phyloP scores from a whole-genome alignment of 2,888 invertebrate genomes.

The Hololepta plana region DNA sequence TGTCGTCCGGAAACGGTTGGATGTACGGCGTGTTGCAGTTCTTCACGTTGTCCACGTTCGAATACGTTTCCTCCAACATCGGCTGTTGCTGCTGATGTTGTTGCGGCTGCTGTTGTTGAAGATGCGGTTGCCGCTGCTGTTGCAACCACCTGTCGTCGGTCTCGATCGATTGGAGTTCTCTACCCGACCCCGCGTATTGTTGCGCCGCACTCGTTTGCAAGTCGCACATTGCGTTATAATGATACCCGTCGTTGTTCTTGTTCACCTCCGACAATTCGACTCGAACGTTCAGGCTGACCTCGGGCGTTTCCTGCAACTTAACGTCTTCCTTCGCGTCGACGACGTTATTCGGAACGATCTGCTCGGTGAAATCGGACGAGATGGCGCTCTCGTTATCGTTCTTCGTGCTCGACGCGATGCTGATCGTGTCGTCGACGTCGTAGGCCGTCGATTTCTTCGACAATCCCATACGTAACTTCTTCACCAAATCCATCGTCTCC shows the following conservation, averaged over 20 bases:
- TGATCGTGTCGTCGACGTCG: conserved; percentile 22
- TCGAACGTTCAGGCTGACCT: conserved; percentile 19
- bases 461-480: conserved; percentile 60
- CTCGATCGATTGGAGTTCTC: too few relatives aligned
- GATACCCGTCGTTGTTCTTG: conserved; percentile 11
- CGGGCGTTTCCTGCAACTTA: conserved; percentile 9
- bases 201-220: too few relatives aligned
- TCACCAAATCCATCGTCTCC: conserved; percentile 69
- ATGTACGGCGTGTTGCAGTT: too few relatives aligned
- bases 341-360: conserved; percentile 19
- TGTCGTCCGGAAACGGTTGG: too few relatives aligned
- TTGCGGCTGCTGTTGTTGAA: too few relatives aligned
- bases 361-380: conserved; percentile 19
- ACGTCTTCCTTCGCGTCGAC: conserved; percentile 16
- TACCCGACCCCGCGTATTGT: too few relatives aligned
- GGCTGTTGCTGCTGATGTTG: too few relatives aligned
- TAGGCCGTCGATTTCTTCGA: conserved; percentile 39
- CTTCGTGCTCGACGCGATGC: conserved; percentile 25
- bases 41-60: too few relatives aligned
- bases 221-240: too few relatives aligned
- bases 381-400: conserved; percentile 21
- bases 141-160: too few relatives aligned
- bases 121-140: too few relatives aligned
- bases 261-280: conserved; percentile 16
- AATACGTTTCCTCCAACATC: too few relatives aligned